Conservation (phyloP, 2,113 vertebrate species). For the Leucopternis melanops region DNA sequence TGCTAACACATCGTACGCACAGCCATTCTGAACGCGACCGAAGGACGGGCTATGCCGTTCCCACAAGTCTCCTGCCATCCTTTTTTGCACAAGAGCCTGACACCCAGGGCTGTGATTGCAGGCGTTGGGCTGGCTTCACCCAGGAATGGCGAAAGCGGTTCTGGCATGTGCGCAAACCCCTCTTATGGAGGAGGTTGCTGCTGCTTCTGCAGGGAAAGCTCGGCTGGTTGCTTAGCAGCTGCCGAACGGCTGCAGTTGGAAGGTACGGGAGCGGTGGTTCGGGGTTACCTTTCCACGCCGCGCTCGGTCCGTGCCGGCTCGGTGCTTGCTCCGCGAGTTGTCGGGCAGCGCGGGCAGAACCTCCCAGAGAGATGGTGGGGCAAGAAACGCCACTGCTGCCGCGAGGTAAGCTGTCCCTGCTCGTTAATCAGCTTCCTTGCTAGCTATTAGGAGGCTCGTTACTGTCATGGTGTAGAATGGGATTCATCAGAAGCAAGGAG, state of each 20-base stretch:
- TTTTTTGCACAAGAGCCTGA: background rate
- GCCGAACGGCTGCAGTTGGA: background rate
- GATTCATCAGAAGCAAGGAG: background rate
- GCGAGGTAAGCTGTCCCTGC: background rate
- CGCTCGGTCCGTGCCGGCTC: accelerated
- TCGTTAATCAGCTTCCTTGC: background rate
- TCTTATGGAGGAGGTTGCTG: background rate
- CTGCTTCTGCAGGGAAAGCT: background rate
- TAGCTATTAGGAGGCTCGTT: background rate
- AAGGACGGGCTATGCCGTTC: accelerated
- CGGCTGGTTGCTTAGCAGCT: slow-evolving; percentile 48
- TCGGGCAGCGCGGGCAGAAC: background rate
- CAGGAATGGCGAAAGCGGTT: background rate
- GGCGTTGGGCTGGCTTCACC: background rate
- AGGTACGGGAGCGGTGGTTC: background rate
- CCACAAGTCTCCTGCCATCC: accelerated
- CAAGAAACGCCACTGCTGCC: background rate
- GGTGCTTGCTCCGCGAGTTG: background rate
- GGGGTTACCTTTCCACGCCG: background rate
- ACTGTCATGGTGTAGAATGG: accelerated
- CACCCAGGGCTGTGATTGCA: accelerated
- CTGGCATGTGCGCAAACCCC: background rate
- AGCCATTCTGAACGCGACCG: accelerated
- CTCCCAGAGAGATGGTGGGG: background rate
- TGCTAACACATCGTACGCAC: accelerated